phyloP scores from a whole-genome alignment of 2,888 invertebrate genomes.

The Cremastinae sp. region DNA sequence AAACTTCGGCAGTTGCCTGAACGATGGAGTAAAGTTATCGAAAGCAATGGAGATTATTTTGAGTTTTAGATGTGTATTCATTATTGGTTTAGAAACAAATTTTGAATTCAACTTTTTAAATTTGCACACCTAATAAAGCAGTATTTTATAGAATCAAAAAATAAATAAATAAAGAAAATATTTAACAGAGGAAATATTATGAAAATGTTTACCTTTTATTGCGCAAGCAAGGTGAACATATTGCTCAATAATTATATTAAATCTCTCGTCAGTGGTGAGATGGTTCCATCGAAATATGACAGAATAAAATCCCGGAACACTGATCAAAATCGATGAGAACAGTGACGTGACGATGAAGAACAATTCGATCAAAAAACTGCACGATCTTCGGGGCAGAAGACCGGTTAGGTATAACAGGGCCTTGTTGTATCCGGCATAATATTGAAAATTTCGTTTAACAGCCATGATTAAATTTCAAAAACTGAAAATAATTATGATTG shows the following conservation, averaged over 20 bases:
- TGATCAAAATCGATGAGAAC: constrained; percentile 14
- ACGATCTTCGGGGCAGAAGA: constrained; percentile 25
- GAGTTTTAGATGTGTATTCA: no score
- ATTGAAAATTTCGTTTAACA: constrained; percentile 20
- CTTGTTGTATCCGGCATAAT: constrained; percentile 50
- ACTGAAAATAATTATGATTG: no score
- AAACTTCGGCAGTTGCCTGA: no score
- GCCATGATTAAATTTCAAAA: no score
- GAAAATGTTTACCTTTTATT: constrained; percentile 31
- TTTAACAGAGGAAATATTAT: neutral
- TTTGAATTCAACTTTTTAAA: no score
- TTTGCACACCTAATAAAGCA: no score
- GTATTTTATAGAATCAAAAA: no score
- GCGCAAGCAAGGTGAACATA: constrained; percentile 2
- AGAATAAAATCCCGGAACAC: constrained; percentile 26
- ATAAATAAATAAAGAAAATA: neutral
- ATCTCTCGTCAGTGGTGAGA: constrained; percentile 2
- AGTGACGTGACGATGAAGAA: constrained; percentile 5
- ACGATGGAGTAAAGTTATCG: no score
- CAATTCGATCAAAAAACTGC: neutral
- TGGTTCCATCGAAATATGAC: constrained; percentile 28
- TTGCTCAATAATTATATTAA: constrained; percentile 20
- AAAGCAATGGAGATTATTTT: no score
- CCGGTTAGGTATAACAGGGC: constrained; percentile 28
- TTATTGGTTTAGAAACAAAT: no score